Evolutionary conservation across 1,140 invertebrate genomes (phyloP).

Genomic region (Epicauta chinensis): DNA sequence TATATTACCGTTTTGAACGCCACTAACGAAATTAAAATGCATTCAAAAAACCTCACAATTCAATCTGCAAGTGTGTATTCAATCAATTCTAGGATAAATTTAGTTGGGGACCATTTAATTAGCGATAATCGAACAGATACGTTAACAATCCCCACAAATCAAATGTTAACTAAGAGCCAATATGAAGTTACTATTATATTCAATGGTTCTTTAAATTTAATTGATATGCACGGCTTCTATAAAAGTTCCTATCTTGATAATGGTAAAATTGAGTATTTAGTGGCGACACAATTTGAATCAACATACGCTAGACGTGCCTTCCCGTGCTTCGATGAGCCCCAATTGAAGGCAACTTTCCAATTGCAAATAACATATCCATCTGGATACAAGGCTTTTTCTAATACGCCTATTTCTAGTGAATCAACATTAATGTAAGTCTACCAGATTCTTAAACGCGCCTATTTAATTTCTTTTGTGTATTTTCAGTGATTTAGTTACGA

Average conservation of each 20-base stretch:
- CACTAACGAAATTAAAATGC: background rate
- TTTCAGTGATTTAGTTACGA: background rate
- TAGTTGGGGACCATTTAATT: background rate
- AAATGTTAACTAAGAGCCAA: background rate
- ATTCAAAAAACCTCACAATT: background rate
- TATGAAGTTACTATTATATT: background rate
- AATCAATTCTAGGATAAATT: background rate
- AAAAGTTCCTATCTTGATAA: conserved; percentile 59
- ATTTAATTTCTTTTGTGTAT: background rate
- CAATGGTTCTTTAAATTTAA: conserved; percentile 4
- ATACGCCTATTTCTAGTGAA: background rate
- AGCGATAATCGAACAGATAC: background rate
- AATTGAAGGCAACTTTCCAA: conserved; percentile 4
- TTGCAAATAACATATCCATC: conserved; percentile 17
- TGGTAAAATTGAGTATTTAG: conserved; percentile 40
- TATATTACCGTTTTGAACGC: background rate
- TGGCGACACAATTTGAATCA: conserved; percentile 23
- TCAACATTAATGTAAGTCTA: background rate
- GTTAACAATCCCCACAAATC: background rate
- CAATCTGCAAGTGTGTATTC: too few relatives aligned
- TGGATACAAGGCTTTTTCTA: background rate
- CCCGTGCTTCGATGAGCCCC: conserved; percentile 21
- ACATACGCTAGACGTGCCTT: background rate
- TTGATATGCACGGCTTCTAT: conserved; percentile 68
- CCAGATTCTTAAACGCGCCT: background rate